phyloP scores from a whole-genome alignment of 1,140 invertebrate genomes.

The Zaprionus lachaisei region DNA sequence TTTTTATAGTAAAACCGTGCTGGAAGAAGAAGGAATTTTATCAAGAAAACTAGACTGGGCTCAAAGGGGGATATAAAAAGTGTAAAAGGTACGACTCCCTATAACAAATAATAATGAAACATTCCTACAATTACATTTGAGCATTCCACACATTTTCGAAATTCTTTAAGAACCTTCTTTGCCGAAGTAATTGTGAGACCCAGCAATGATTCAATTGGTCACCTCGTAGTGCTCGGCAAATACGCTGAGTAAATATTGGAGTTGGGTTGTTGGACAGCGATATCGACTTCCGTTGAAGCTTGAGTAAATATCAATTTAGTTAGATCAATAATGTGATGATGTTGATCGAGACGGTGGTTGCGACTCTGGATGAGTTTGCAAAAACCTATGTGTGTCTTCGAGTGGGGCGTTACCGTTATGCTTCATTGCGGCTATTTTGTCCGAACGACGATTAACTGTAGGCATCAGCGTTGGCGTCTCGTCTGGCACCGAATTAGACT shows the following conservation, averaged over 20 bases:
- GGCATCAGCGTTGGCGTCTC: constrained; percentile 9
- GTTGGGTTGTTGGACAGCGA: constrained; percentile 31
- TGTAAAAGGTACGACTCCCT: no score
- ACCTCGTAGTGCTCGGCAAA: constrained; percentile 24
- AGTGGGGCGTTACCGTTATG: constrained; percentile 23
- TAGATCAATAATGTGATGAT: constrained; percentile 31
- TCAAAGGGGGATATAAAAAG: no score
- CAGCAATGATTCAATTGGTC: constrained; percentile 25
- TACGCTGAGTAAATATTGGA: constrained; percentile 41
- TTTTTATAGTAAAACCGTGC: no score
- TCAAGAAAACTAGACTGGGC: no score
- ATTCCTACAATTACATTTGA: no score
- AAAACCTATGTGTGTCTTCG: not conserved
- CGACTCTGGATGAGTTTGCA: constrained; percentile 31
- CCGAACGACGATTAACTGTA: constrained; percentile 12
- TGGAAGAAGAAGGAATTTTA: no score
- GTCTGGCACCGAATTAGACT: constrained; percentile 20
- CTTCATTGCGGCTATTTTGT: constrained; percentile 40
- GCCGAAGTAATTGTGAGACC: not conserved
- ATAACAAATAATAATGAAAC: no score
- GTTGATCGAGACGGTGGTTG: not conserved
- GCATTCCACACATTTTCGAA: not conserved
- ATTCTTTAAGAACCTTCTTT: not conserved
- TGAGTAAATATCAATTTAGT: constrained; percentile 32
- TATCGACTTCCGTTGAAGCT: constrained; percentile 31